A percentile compares a stretch with the other conserved stretches of the same genome.
phyloP scores from a whole-genome alignment of 2,113 vertebrate genomes.

The Lampris incognitus region DNA sequence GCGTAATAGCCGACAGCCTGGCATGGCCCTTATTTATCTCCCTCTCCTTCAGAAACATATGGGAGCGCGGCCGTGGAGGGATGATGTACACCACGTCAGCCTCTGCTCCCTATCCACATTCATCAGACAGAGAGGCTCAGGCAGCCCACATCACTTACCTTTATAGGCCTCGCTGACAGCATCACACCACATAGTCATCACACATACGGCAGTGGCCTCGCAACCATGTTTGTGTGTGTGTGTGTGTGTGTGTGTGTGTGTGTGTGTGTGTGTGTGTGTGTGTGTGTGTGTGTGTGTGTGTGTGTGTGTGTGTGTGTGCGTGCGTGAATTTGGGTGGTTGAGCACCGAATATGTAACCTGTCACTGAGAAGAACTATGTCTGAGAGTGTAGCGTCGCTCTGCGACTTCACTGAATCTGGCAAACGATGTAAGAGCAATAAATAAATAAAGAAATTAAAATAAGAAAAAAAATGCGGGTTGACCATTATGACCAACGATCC shows the following conservation, averaged over 20 bases:
- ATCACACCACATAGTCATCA: constrained; percentile 52
- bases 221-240: constrained; percentile 16
- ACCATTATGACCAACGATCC: too few relatives aligned
- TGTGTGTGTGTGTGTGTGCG: background rate
- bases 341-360: constrained; percentile 23
- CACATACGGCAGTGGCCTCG: constrained; percentile 22
- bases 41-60: constrained; percentile 53
- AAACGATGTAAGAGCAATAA: too few relatives aligned
- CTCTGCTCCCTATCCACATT: constrained; percentile 62
- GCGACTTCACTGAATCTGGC: constrained; percentile 5
- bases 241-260: background rate
- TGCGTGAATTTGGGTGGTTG: constrained; percentile 2
- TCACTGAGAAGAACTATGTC: constrained; percentile 31
- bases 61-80: constrained; percentile 30
- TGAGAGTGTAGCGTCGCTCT: background rate
- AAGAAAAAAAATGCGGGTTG: too few relatives aligned
- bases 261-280: too few relatives aligned
- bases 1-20: constrained; percentile 46
- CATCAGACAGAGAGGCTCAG: constrained; percentile 65
- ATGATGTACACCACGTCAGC: constrained; percentile 70
- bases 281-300: too few relatives aligned
- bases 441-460: too few relatives aligned
- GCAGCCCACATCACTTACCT: constrained; percentile 73
- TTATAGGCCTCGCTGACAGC: constrained; percentile 72
- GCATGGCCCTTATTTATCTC: constrained; percentile 53